Conservation (phyloP, 2,797 vertebrate species). For the Cheirogaleus major region DNA sequence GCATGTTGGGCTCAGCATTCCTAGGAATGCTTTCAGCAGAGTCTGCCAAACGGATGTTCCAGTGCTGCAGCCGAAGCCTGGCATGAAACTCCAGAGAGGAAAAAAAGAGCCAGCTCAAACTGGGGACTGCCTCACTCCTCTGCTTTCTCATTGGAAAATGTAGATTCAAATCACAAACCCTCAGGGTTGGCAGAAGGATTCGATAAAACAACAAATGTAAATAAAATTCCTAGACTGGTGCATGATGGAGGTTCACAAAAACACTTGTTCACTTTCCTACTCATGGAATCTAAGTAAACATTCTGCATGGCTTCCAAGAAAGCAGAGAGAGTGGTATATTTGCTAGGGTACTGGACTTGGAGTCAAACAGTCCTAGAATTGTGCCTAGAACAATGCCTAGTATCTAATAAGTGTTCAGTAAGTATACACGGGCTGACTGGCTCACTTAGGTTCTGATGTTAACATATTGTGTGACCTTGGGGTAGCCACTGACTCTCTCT, state of each 20-base stretch:
- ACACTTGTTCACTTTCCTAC: background rate
- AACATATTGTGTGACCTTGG: background rate
- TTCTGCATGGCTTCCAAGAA: background rate
- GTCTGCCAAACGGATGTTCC: conserved; percentile 37
- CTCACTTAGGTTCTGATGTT: background rate
- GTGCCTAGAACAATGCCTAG: background rate
- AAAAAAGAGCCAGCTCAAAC: background rate
- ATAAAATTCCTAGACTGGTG: background rate
- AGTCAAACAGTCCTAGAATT: background rate
- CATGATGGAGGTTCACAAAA: background rate
- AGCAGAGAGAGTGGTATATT: background rate
- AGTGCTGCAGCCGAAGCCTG: background rate
- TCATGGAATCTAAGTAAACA: background rate
- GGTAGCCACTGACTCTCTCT: background rate
- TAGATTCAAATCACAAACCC: background rate
- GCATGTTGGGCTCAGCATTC: conserved; percentile 34
- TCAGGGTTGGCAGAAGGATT: background rate
- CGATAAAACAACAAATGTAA: conserved; percentile 4
- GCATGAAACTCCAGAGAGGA: background rate
- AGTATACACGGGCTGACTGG: background rate
- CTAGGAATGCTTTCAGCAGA: conserved; percentile 51
- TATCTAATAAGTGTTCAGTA: background rate
- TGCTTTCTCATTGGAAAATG: background rate
- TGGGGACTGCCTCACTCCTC: background rate
- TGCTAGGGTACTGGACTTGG: background rate